These are phyloP conservation scores for Hydrophis major DNA, from an alignment of 2,797 vertebrate species.

Conservation along the genomic window DNA sequence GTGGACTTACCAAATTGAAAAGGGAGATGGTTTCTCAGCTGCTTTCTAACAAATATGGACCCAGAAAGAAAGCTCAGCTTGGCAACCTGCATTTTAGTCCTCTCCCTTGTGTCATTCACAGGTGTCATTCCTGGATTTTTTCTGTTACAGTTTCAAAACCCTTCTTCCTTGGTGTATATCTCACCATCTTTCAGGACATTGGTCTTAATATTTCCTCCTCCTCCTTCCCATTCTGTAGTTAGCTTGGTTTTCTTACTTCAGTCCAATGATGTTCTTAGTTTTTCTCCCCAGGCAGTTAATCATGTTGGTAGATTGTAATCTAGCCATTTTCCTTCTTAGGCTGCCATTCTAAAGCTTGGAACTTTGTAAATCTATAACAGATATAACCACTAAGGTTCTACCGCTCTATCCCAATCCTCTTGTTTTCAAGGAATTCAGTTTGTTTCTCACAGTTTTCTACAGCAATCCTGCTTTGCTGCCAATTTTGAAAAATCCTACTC, in stretches of 20 bases:
- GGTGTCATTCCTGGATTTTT: not conserved
- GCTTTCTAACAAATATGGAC: not conserved
- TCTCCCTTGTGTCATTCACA: no score
- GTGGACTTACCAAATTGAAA: not conserved
- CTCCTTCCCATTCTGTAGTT: not conserved
- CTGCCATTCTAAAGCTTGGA: not conserved
- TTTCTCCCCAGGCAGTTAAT: not conserved
- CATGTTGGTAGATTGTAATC: not conserved
- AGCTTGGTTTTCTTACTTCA: not conserved
- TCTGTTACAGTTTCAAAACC: not conserved
- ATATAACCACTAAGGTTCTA: no score
- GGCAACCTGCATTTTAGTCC: not conserved
- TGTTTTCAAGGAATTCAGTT: not conserved
- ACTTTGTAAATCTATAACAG: not conserved
- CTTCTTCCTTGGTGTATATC: not conserved
- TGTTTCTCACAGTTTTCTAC: not conserved
- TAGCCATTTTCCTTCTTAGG: not conserved
- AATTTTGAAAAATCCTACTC: not conserved
- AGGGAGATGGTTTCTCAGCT: not conserved
- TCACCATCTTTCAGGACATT: not conserved
- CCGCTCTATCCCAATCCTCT: not conserved
- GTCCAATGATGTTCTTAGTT: no score
- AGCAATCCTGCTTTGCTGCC: not conserved
- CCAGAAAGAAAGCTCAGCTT: rapidly evolving
- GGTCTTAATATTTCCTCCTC: not conserved